Conservation (phyloP, 2,888 invertebrate species). For the Orthonychiurus folsomi region DNA sequence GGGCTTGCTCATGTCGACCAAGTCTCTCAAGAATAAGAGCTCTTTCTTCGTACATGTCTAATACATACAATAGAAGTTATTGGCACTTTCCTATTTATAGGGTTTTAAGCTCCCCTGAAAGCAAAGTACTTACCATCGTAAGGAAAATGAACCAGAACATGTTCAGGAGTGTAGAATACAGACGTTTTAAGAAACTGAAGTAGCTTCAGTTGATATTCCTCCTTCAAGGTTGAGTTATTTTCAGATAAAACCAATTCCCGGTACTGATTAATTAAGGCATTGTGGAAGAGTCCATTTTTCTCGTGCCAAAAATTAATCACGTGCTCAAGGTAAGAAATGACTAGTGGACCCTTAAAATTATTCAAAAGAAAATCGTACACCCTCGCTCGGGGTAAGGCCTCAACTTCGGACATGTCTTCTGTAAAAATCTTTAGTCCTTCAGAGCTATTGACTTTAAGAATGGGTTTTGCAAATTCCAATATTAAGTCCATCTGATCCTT, state of each 20-base stretch:
- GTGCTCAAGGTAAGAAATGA: slow-evolving; percentile 91
- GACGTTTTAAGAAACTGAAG: slow-evolving; percentile 73
- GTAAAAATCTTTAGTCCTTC: slow-evolving; percentile 85
- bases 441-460: slow-evolving; percentile 72
- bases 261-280: slow-evolving; percentile 80
- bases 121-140: slow-evolving; percentile 51
- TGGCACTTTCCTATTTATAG: no score
- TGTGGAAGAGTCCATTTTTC: slow-evolving; percentile 73
- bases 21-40: slow-evolving; percentile 87
- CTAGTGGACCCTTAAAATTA: slow-evolving; percentile 61
- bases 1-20: slow-evolving; percentile 81
- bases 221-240: slow-evolving; percentile 48
- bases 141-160: slow-evolving; percentile 77
- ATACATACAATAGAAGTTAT: slow-evolving; percentile 8
- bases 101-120: background rate
- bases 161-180: slow-evolving; percentile 71
- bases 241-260: slow-evolving; percentile 55
- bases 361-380: slow-evolving; percentile 81
- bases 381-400: slow-evolving; percentile 75
- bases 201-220: slow-evolving; percentile 56
- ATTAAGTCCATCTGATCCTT: slow-evolving; percentile 74
- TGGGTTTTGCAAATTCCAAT: slow-evolving; percentile 89
- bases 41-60: slow-evolving; percentile 76
- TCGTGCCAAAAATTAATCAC: slow-evolving; percentile 86
- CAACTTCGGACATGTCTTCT: slow-evolving; percentile 71